These are phyloP conservation scores for Pimpla rufipes DNA, from an alignment of 2,888 invertebrate genomes.

Conservation along the genomic window DNA sequence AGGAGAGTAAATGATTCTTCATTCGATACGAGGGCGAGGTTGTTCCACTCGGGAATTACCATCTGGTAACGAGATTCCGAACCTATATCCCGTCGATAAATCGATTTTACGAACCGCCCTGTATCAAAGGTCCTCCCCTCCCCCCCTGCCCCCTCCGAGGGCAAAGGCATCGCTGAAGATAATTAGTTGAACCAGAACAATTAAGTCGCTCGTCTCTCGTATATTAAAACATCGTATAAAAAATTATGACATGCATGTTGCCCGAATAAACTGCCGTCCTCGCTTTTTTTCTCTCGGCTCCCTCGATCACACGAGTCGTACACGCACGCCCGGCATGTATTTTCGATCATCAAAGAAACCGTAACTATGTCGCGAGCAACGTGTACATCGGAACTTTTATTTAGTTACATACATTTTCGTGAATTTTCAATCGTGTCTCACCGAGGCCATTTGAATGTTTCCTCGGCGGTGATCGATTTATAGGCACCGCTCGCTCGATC, in stretches of 20 bases:
- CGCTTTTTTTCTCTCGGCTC: not conserved
- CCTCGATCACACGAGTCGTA: not conserved
- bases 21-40: slow-evolving; percentile 9
- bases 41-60: slow-evolving; percentile 21
- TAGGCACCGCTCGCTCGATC: not conserved
- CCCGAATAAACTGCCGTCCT: not conserved
- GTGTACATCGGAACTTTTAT: not conserved
- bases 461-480: not conserved
- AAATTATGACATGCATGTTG: slow-evolving; percentile 1
- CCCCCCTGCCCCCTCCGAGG: not conserved
- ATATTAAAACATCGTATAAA: not conserved
- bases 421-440: too few relatives aligned
- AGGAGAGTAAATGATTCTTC: slow-evolving; percentile 29
- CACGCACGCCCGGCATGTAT: not conserved
- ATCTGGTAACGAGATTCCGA: slow-evolving; percentile 46
- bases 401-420: too few relatives aligned
- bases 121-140: not conserved
- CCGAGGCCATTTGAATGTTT: not conserved
- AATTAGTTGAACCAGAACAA: slow-evolving; percentile 20
- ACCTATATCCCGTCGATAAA: slow-evolving; percentile 33
- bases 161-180: not conserved
- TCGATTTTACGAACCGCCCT: slow-evolving; percentile 36
- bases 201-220: not conserved
- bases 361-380: too few relatives aligned
- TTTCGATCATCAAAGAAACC: too few relatives aligned